Conservation (phyloP, 2,797 vertebrate genomes). For the Argyrosomus regius region DNA sequence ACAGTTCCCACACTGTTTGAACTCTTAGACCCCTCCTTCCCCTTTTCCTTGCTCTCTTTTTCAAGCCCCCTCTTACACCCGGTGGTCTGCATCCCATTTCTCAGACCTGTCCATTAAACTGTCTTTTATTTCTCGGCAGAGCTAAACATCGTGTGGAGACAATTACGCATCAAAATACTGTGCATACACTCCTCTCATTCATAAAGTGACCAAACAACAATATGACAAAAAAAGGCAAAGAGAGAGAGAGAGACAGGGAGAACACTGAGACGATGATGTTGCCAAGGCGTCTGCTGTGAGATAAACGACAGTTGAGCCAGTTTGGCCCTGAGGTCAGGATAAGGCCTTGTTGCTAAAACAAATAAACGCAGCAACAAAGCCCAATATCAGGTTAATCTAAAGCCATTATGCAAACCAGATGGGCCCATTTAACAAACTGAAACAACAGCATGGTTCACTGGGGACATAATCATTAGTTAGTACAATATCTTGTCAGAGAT, state of each 20-base stretch:
- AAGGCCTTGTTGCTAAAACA: conserved; percentile 81
- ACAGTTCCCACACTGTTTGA: conserved; percentile 81
- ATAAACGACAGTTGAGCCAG: conserved; percentile 66
- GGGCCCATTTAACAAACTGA: conserved; percentile 65
- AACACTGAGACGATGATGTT: conserved; percentile 44
- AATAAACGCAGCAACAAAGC: conserved; percentile 78
- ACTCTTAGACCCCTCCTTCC: conserved; percentile 66
- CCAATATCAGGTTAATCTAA: conserved; percentile 77
- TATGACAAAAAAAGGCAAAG: conserved; percentile 27
- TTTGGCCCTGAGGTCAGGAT: conserved; percentile 72
- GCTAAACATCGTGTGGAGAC: conserved; percentile 1
- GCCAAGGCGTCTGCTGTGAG: conserved; percentile 65
- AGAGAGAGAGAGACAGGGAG: conserved; percentile 25
- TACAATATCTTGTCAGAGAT: conserved; percentile 45
- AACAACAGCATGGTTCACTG: conserved; percentile 50
- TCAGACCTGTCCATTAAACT: conserved; percentile 40
- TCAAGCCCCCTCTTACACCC: conserved; percentile 27
- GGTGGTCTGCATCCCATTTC: conserved; percentile 51
- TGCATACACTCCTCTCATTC: neutral
- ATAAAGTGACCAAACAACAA: neutral
- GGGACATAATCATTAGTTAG: conserved; percentile 48
- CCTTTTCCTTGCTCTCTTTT: conserved; percentile 39
- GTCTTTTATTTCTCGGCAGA: conserved; percentile 27
- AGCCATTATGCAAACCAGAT: conserved; percentile 78
- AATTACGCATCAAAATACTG: neutral